Percentiles rank a stretch among this genome's conserved stretches.
Evolutionary conservation across 2,797 vertebrate species (phyloP).

Genomic region (Amblyraja radiata): DNA sequence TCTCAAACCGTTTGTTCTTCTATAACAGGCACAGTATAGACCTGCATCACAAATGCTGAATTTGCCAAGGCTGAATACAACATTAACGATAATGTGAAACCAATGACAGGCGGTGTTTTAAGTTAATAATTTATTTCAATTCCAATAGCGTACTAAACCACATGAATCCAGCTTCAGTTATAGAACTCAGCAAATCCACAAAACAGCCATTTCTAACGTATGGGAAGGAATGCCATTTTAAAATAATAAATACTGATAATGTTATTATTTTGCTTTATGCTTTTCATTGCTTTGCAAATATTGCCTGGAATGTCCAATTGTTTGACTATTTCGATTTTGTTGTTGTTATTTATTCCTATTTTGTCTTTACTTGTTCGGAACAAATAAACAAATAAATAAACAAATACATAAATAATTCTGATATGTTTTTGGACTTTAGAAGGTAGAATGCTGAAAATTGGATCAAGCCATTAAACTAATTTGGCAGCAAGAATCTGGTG

Average conservation of each 20-base stretch:
- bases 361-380: too few species aligned
- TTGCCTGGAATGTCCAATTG: too few species aligned
- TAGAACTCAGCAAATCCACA: not conserved
- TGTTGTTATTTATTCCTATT: too few species aligned
- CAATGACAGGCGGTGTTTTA: not conserved
- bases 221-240: not conserved
- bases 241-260: not conserved
- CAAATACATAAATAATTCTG: too few species aligned
- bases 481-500: not conserved
- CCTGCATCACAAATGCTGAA: not conserved
- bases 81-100: not conserved
- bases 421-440: not conserved
- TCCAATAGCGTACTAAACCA: not conserved
- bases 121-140: constrained; percentile 15
- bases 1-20: too few species aligned
- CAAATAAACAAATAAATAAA: too few species aligned
- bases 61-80: constrained; percentile 2
- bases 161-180: constrained; percentile 8
- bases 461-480: not conserved
- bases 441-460: not conserved
- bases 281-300: too few species aligned
- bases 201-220: not conserved
- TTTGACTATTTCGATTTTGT: too few species aligned
- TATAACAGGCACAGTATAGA: not conserved
- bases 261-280: too few species aligned